phyloP scores from a whole-genome alignment of 2,797 vertebrate species.

The Cryptoblepharus egeriae region DNA sequence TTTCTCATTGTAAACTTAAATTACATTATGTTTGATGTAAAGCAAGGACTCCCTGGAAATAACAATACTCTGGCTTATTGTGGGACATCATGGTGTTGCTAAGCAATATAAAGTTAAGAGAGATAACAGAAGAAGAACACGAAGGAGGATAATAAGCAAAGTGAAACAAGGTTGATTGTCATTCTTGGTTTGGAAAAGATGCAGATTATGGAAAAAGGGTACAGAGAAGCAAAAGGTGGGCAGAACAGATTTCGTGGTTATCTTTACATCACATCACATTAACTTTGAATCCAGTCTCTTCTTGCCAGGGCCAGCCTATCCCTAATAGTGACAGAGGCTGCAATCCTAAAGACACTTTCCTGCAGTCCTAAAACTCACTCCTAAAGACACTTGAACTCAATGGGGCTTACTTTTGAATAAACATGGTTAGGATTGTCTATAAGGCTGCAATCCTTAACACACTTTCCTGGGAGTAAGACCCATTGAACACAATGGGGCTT shows the following conservation, averaged over 20 bases:
- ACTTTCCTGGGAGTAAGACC: no score
- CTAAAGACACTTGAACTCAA: no score
- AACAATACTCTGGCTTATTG: conserved; percentile 21
- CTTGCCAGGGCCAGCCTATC: no score
- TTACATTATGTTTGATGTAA: conserved; percentile 27
- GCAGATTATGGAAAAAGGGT: not conserved
- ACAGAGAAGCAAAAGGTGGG: conserved; percentile 22
- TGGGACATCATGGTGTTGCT: conserved; percentile 58
- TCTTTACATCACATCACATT: rapidly evolving
- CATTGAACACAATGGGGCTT: no score
- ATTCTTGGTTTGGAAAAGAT: not conserved
- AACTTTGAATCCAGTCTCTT: not conserved
- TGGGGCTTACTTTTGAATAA: no score
- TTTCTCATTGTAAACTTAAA: conserved; percentile 36
- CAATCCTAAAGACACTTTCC: no score
- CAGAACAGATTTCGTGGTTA: not conserved
- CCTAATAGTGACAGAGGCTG: no score
- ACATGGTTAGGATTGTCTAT: no score
- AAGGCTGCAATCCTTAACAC: no score
- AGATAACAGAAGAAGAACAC: conserved; percentile 17
- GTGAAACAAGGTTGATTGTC: not conserved
- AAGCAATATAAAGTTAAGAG: conserved; percentile 51
- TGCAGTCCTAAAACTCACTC: no score
- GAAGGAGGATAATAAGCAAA: conserved; percentile 27
- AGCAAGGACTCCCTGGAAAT: conserved; percentile 38